Evolutionary conservation across 2,888 invertebrate species (phyloP).

Genomic region (Pecten maximus): DNA sequence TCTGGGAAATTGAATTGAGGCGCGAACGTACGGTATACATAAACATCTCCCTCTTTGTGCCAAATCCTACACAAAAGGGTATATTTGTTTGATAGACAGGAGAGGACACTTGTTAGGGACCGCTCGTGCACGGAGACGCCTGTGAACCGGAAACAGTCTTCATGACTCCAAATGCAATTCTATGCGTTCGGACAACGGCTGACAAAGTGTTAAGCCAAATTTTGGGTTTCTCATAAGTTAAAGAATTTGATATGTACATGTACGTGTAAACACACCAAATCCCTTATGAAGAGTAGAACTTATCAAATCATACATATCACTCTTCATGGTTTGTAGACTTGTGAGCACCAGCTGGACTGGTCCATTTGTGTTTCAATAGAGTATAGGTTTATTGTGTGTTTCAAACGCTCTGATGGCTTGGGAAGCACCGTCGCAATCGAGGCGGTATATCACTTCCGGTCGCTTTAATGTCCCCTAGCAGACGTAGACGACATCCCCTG

Average conservation of each 20-base stretch:
- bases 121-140: not conserved
- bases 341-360: too few species aligned
- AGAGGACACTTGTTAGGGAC: not conserved
- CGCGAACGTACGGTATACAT: not conserved
- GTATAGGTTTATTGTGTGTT: too few species aligned
- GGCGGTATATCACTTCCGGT: too few species aligned
- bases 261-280: not conserved
- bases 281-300: not conserved
- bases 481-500: too few species aligned
- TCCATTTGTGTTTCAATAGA: too few species aligned
- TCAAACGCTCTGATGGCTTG: too few species aligned
- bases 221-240: not conserved
- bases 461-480: too few species aligned
- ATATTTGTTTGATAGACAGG: not conserved
- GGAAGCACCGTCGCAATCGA: too few species aligned
- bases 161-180: constrained; percentile 2
- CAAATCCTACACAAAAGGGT: not conserved
- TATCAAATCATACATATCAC: too few species aligned
- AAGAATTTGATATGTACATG: not conserved
- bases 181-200: not conserved
- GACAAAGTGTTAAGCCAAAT: not conserved
- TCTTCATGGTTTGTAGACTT: too few species aligned
- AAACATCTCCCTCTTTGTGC: not conserved
- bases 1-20: not conserved
- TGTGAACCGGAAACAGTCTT: not conserved